phyloP scores from a whole-genome alignment of 2,888 invertebrate species.

The Amphipoea lucens region DNA sequence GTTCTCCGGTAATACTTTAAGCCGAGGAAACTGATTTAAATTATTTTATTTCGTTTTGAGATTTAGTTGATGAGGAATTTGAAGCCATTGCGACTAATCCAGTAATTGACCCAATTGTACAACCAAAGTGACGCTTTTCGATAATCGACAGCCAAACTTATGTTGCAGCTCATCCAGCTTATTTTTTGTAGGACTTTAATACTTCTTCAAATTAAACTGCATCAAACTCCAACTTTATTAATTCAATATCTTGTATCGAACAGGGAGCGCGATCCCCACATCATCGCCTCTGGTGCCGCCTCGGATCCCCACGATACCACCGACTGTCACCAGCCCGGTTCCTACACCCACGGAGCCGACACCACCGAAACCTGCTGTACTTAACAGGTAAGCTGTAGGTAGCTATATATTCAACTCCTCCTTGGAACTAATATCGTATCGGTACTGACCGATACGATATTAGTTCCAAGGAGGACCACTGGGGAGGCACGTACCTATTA shows the following conservation, averaged over 20 bases:
- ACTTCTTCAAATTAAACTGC: neutral
- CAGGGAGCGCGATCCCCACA: slow-evolving; percentile 64
- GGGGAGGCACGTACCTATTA: neutral
- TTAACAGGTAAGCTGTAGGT: slow-evolving; percentile 75
- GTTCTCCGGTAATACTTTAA: neutral
- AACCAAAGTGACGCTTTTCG: neutral
- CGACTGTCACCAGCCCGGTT: slow-evolving; percentile 41
- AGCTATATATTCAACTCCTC: neutral
- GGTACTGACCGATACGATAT: too few species aligned
- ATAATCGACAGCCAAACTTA: neutral
- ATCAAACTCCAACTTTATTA: neutral
- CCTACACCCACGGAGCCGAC: slow-evolving; percentile 60
- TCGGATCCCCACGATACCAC: slow-evolving; percentile 38
- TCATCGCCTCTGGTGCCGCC: slow-evolving; percentile 64
- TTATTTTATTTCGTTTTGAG: neutral
- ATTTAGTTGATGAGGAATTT: neutral
- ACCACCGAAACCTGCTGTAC: slow-evolving; percentile 71
- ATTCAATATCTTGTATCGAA: slow-evolving; percentile 55
- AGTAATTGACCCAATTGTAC: neutral
- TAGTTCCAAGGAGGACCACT: too few species aligned
- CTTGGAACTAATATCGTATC: neutral
- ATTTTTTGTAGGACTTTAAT: neutral
- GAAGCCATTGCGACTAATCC: neutral
- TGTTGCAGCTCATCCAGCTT: neutral
- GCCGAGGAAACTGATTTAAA: neutral